Evolutionary conservation across 2,113 vertebrate species (phyloP).

Genomic region (Seriola quinqueradiata): DNA sequence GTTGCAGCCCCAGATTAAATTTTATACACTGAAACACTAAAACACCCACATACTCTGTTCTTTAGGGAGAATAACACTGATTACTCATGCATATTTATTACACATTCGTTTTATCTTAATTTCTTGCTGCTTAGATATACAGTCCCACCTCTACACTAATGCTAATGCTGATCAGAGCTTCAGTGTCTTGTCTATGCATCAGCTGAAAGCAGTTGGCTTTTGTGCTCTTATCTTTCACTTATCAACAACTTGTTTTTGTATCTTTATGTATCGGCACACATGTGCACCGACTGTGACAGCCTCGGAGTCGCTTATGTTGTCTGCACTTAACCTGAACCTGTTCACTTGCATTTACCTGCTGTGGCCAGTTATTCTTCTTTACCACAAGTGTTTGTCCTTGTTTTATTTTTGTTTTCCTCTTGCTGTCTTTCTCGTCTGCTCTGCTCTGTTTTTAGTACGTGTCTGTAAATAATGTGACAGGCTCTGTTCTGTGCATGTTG

Average conservation of each 20-base stretch:
- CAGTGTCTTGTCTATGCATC: neutral
- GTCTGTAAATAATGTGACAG: constrained; percentile 86
- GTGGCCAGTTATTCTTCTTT: neutral
- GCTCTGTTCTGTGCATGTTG: constrained; percentile 87
- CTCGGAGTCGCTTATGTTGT: neutral
- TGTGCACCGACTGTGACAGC: neutral
- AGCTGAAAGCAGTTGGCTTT: neutral
- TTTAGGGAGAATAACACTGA: neutral
- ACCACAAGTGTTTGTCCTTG: neutral
- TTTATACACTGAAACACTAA: neutral
- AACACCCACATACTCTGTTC: constrained; percentile 29
- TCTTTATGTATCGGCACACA: neutral
- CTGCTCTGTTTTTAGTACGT: constrained; percentile 9
- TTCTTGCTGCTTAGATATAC: neutral
- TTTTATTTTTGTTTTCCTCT: constrained; percentile 14
- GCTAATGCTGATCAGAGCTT: neutral
- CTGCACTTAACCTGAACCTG: constrained; percentile 45
- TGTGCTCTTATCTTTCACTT: neutral
- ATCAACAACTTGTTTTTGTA: neutral
- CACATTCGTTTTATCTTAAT: neutral
- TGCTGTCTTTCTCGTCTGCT: constrained; percentile 16
- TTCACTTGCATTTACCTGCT: constrained; percentile 24
- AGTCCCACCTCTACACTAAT: neutral
- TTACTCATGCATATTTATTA: too few relatives aligned
- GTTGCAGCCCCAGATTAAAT: too few relatives aligned